Evolutionary conservation across 92 coral and sea anemone genomes (phyloP), one percentile per base, ranked within the genome.

Genomic region (Muricea muricata): DNA sequence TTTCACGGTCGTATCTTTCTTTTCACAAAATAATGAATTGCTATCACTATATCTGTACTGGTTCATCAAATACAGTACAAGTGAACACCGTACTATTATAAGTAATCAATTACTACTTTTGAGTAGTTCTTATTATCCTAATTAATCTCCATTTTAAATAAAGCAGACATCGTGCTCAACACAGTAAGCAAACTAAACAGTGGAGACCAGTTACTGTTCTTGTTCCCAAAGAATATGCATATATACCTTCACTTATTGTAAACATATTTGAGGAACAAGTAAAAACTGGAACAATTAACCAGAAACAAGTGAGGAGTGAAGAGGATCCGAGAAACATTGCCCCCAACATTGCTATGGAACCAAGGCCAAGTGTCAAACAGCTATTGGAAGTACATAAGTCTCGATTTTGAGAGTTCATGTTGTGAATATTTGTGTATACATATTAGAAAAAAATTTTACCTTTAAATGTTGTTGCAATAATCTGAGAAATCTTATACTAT

Each of bases 301-400:
- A 61, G 32, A 65, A 45, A 60, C 21, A 31, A 15, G 73, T 41
- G 24, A 58, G 32, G 0, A 32, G 71, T 31, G 56, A 74, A 34
- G 75, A 60, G 35, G 58, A 79, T 42, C 84, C 84, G 26, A 17
- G 78, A 18, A 57, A 79, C 31, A 79, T 79, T 79, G 84, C 37
- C 15, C 84, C 11, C 26, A 58, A 60, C 54, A 57, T 65, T 15
- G 24, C 71, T 37, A 31, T 40, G 35, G 55, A 12, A 31, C 74
- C 84, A 31, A 41, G 74, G 25, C 84, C 75, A 35, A 31, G 23
- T 31, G 35, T 60, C 26, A 25, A 33, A 18, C 55, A 57, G 15
- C 70, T 79, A 14, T 42, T 79, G 21, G 71, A 18, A 15, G 20
- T 9, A 25, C 84, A 79, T 56, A 7, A 79, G 56, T 35, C 75